phyloP scores from a whole-genome alignment of 2,797 vertebrate species.

The Luscinia megarhynchos region DNA sequence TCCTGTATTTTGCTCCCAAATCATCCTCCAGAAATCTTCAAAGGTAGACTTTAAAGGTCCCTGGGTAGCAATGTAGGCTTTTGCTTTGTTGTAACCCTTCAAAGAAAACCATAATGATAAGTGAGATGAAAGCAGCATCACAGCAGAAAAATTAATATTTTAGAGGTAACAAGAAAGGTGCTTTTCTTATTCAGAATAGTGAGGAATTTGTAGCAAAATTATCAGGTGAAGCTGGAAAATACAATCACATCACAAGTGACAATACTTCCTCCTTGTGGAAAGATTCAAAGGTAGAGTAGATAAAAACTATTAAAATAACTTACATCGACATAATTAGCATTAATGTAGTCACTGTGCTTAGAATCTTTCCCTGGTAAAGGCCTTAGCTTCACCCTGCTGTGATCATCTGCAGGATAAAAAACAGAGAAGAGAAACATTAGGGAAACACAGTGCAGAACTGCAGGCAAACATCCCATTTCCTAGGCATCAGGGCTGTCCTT shows the following conservation, averaged over 20 bases:
- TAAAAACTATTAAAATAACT: slow-evolving; percentile 73
- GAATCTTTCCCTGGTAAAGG: slow-evolving; percentile 95
- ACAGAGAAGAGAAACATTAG: slow-evolving; percentile 12
- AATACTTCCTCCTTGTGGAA: slow-evolving; percentile 3
- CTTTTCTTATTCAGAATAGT: slow-evolving; percentile 35
- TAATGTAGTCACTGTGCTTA: slow-evolving; percentile 99
- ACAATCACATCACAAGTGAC: background rate
- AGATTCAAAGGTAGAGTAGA: slow-evolving; percentile 11
- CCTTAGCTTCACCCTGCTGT: slow-evolving; percentile 96
- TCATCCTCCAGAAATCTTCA: slow-evolving; percentile 99
- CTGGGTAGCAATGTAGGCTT: slow-evolving; percentile 97
- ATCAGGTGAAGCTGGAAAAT: background rate
- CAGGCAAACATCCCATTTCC: background rate
- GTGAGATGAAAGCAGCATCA: slow-evolving; percentile 64
- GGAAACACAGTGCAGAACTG: background rate
- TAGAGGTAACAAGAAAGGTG: slow-evolving; percentile 40
- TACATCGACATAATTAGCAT: slow-evolving; percentile 98
- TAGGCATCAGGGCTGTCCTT: background rate
- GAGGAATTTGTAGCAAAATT: slow-evolving; percentile 12
- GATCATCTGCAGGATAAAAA: slow-evolving; percentile 87
- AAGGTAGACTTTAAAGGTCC: slow-evolving; percentile 98
- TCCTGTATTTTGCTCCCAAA: slow-evolving; percentile 97
- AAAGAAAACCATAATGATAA: slow-evolving; percentile 73
- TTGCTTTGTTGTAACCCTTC: slow-evolving; percentile 96
- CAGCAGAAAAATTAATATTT: slow-evolving; percentile 71